phyloP scores from a whole-genome alignment of 2,888 invertebrate genomes.

The Crepidodera aurea region DNA sequence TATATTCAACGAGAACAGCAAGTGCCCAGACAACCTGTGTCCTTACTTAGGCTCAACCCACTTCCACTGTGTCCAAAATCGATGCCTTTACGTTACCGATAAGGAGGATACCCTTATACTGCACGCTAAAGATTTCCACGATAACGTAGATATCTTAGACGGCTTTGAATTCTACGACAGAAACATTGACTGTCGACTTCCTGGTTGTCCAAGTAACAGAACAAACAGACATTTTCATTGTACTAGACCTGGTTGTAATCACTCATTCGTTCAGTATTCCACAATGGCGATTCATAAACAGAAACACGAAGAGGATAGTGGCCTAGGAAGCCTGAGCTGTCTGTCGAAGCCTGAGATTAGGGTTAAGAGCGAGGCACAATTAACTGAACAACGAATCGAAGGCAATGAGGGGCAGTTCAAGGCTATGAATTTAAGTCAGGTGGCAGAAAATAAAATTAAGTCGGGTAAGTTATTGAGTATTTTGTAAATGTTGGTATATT shows the following conservation, averaged over 20 bases:
- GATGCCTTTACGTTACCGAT: constrained; percentile 86
- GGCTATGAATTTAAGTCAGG: constrained; percentile 58
- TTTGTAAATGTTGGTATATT: background rate
- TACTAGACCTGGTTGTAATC: constrained; percentile 73
- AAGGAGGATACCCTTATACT: constrained; percentile 79
- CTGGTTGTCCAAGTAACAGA: constrained; percentile 74
- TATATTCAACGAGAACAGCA: constrained; percentile 67
- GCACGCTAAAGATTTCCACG: constrained; percentile 88
- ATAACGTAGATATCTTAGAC: constrained; percentile 80
- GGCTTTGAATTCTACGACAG: constrained; percentile 86
- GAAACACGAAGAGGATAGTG: constrained; percentile 65
- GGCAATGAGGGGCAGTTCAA: constrained; percentile 47
- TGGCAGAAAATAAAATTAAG: constrained; percentile 53
- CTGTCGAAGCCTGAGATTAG: constrained; percentile 42
- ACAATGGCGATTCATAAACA: constrained; percentile 77
- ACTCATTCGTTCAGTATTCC: constrained; percentile 77
- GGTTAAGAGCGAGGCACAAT: constrained; percentile 50
- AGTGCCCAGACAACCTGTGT: constrained; percentile 81
- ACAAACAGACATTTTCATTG: constrained; percentile 82
- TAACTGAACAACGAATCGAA: constrained; percentile 46
- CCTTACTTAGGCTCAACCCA: constrained; percentile 75
- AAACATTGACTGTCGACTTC: constrained; percentile 73
- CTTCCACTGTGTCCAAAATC: constrained; percentile 83
- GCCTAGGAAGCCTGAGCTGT: background rate
- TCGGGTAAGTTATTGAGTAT: constrained; percentile 54